Percentiles rank a stretch among this genome's conserved stretches.
These are phyloP conservation scores for Dryobotodes eremita DNA, from an alignment of 2,888 invertebrate genomes.

Conservation along the genomic window DNA sequence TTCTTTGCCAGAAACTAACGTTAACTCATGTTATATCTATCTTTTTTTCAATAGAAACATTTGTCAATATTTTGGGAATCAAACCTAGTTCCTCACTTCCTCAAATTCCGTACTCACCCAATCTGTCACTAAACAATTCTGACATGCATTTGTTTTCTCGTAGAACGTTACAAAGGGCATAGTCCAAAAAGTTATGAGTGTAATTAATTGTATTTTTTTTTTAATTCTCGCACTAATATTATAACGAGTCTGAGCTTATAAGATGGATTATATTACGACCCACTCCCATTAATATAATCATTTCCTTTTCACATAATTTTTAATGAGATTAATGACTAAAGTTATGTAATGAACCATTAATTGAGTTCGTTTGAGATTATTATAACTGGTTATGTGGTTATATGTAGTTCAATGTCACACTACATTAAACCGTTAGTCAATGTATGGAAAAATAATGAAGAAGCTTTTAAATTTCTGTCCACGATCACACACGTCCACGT, in stretches of 20 bases:
- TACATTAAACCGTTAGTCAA: not conserved
- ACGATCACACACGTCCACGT: too few relatives aligned
- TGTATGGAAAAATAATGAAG: not conserved
- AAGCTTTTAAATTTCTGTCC: not conserved
- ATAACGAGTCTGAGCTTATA: slow-evolving; percentile 24
- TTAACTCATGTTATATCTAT: too few relatives aligned
- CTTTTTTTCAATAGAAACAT: too few relatives aligned
- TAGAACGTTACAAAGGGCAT: not conserved
- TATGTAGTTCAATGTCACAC: slow-evolving; percentile 32
- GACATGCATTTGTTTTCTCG: not conserved
- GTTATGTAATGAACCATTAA: slow-evolving; percentile 19
- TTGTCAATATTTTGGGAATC: not conserved
- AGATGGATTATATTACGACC: slow-evolving; percentile 12
- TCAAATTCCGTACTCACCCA: not conserved
- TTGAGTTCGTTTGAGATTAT: slow-evolving; percentile 5
- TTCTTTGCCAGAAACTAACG: too few relatives aligned
- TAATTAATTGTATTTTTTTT: not conserved
- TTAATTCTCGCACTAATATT: slow-evolving; percentile 35
- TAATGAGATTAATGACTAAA: slow-evolving; percentile 26
- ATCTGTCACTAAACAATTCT: too few relatives aligned
- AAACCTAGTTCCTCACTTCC: not conserved
- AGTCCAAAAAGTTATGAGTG: not conserved
- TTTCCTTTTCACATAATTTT: slow-evolving; percentile 49
- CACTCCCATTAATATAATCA: slow-evolving; percentile 11
- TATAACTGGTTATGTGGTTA: slow-evolving; percentile 8